A percentile compares a stretch with the other conserved stretches of the same genome.
Conservation (phyloP, 1,140 invertebrate species). For the Drosophila pseudoananassae region DNA sequence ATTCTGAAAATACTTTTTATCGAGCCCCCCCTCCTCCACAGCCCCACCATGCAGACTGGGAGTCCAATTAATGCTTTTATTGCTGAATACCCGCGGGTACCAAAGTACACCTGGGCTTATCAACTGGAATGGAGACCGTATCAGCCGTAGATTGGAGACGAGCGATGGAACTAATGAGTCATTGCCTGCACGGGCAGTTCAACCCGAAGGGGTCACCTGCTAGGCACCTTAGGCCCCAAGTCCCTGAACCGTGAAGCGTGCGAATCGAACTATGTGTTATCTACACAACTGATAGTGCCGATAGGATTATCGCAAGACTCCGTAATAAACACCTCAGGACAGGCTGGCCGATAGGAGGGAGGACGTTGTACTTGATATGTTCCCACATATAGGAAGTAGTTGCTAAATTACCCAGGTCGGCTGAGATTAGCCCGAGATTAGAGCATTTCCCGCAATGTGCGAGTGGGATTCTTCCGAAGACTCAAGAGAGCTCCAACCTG, state of each 20-base stretch:
- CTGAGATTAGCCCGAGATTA: slow-evolving; percentile 3
- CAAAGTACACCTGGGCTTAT: slow-evolving; percentile 42
- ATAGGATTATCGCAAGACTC: slow-evolving; percentile 8
- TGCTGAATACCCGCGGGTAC: slow-evolving; percentile 4
- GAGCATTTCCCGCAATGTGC: slow-evolving; percentile 3
- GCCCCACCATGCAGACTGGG: background rate
- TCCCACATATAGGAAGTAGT: background rate
- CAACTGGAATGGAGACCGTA: slow-evolving; percentile 18
- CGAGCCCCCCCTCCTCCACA: background rate
- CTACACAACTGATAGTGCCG: background rate
- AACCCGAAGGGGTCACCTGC: background rate
- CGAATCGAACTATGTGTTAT: background rate
- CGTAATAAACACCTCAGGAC: slow-evolving; percentile 6
- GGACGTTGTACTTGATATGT: slow-evolving; percentile 1
- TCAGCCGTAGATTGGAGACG: slow-evolving; percentile 28
- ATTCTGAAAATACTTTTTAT: background rate
- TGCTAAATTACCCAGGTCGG: background rate
- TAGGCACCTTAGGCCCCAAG: background rate
- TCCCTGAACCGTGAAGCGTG: background rate
- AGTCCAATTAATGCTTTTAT: slow-evolving; percentile 20
- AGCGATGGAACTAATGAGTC: slow-evolving; percentile 31
- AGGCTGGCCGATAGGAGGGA: slow-evolving; percentile 4
- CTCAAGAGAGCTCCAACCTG: background rate
- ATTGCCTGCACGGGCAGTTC: slow-evolving; percentile 22
- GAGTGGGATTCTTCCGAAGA: slow-evolving; percentile 16